phyloP scores from a whole-genome alignment of 2,888 invertebrate species.

The Metellina segmentata region DNA sequence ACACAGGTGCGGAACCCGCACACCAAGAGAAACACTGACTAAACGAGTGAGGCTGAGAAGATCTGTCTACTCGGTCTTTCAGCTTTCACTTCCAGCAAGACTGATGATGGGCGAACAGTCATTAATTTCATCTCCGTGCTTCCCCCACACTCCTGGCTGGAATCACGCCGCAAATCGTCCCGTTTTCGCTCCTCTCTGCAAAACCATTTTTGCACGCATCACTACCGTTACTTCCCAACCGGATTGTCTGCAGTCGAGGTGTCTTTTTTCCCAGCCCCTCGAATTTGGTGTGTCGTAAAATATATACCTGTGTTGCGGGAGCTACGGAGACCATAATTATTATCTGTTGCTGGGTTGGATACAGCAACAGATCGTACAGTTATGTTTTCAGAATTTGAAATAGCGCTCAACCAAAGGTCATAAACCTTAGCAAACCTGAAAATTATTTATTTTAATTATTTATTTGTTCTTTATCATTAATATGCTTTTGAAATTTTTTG shows the following conservation, averaged over 20 bases:
- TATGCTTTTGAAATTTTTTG: constrained; percentile 21
- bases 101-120: constrained; percentile 70
- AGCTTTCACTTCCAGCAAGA: constrained; percentile 71
- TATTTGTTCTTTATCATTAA: too few relatives aligned
- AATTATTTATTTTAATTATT: too few relatives aligned
- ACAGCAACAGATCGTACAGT: too few relatives aligned
- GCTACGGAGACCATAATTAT: background rate
- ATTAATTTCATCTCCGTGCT: constrained; percentile 69
- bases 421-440: too few relatives aligned
- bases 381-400: too few relatives aligned
- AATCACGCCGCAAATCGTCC: constrained; percentile 38
- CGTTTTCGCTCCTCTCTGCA: constrained; percentile 20
- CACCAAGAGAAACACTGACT: background rate
- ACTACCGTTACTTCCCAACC: background rate
- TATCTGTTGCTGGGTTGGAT: background rate
- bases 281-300: background rate
- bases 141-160: constrained; percentile 9
- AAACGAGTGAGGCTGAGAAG: constrained; percentile 9
- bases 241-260: background rate
- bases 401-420: too few relatives aligned
- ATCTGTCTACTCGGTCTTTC: constrained; percentile 67
- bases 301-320: constrained; percentile 4
- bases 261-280: background rate
- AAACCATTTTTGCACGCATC: constrained; percentile 65
- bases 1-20: constrained; percentile 6